Evolutionary conservation across 2,888 invertebrate species (phyloP).

Genomic region (Acronicta aceris): DNA sequence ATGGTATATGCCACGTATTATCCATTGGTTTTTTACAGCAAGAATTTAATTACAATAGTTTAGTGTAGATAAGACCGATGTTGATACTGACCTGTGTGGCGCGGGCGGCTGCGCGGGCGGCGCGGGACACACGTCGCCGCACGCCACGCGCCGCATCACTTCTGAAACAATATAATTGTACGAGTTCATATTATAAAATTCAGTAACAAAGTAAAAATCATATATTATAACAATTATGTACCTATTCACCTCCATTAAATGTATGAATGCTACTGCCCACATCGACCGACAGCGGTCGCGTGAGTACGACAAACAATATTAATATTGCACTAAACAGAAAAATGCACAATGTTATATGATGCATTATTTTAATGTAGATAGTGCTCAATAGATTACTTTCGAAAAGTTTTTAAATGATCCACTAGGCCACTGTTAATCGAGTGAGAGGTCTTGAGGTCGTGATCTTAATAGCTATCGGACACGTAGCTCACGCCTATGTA

Average conservation of each 20-base stretch:
- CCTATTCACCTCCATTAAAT: background rate
- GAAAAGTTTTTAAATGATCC: too few species aligned
- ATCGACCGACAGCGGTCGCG: constrained; percentile 58
- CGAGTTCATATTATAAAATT: background rate
- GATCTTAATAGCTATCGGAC: too few species aligned
- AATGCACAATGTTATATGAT: constrained; percentile 21
- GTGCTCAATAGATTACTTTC: constrained; percentile 16
- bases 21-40: too few species aligned
- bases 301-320: constrained; percentile 64
- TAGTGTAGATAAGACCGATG: background rate
- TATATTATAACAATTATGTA: too few species aligned
- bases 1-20: too few species aligned
- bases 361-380: constrained; percentile 23
- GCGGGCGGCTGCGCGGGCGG: constrained; percentile 66
- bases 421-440: too few species aligned
- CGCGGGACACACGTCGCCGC: constrained; percentile 83
- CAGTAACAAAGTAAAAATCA: background rate
- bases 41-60: background rate
- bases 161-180: constrained; percentile 78
- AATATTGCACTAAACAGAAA: constrained; percentile 32
- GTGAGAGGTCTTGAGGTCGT: too few species aligned
- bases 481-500: too few species aligned
- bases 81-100: constrained; percentile 58
- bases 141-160: constrained; percentile 87
- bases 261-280: constrained; percentile 66